Conservation (phyloP, 2,113 vertebrate genomes). For the Prionailurus bengalensis region DNA sequence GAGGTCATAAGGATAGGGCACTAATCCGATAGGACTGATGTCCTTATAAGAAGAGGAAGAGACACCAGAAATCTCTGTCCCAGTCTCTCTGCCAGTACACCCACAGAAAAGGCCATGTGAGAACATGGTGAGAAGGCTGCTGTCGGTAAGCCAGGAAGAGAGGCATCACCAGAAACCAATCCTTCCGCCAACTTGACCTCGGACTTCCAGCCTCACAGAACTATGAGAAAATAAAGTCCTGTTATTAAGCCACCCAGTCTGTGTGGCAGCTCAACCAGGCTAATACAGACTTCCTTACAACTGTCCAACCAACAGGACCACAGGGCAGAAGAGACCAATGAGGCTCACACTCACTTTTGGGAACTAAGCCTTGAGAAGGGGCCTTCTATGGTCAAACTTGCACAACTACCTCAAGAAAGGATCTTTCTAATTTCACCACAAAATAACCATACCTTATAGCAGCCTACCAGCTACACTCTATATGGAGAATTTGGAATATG, state of each 20-base stretch:
- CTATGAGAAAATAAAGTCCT: not conserved
- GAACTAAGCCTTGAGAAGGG: not conserved
- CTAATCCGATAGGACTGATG: not conserved
- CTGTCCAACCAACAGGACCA: not conserved
- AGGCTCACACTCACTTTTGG: not conserved
- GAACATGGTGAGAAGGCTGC: not conserved
- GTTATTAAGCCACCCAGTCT: not conserved
- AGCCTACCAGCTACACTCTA: not conserved
- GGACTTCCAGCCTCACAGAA: not conserved
- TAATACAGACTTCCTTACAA: not conserved
- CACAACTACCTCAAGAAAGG: not conserved
- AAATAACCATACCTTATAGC: not conserved
- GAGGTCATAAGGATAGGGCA: not conserved
- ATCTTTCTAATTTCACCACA: not conserved
- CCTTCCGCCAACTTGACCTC: not conserved
- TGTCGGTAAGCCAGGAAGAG: not conserved
- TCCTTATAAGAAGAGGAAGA: not conserved
- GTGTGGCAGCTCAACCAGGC: not conserved
- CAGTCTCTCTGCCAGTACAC: not conserved
- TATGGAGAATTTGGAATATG: not conserved
- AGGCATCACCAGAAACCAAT: not conserved
- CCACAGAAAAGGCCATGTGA: not conserved
- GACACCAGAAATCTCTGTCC: not conserved
- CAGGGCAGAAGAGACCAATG: not conserved
- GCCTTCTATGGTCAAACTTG: not conserved